Conservation (phyloP, 1,140 invertebrate genomes). For the Akabosia matsudoensis region DNA sequence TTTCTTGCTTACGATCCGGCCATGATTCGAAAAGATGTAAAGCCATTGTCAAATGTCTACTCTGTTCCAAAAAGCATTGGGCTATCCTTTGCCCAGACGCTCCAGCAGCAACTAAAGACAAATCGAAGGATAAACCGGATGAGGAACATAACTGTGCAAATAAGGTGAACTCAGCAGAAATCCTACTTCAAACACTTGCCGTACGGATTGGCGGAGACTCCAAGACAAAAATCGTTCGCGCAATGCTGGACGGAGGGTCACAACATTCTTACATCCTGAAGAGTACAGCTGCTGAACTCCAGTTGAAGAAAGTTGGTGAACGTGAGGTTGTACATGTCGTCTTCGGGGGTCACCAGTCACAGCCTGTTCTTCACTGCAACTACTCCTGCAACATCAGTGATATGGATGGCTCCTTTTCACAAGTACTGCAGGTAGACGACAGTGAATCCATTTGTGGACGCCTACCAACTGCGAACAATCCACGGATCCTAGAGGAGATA, state of each 20-base stretch:
- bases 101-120: too few species aligned
- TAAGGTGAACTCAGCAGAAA: not conserved
- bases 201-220: not conserved
- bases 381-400: not conserved
- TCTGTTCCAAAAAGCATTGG: not conserved
- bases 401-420: not conserved
- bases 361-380: not conserved
- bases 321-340: not conserved
- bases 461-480: not conserved
- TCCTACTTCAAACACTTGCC: not conserved
- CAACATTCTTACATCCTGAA: conserved; percentile 16
- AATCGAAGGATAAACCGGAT: not conserved
- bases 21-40: not conserved
- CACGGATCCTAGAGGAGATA: not conserved
- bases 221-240: not conserved
- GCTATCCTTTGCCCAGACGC: not conserved
- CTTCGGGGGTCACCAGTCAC: not conserved
- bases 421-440: not conserved
- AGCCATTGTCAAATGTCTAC: not conserved
- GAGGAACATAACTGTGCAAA: not conserved
- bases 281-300: not conserved
- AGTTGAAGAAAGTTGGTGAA: not conserved
- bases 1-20: not conserved
- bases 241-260: conserved; percentile 21
- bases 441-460: not conserved